Percentiles rank a stretch among this genome's conserved stretches.
Conservation (phyloP, 2,113 vertebrate genomes). For the Microcebus ravelobensis region DNA sequence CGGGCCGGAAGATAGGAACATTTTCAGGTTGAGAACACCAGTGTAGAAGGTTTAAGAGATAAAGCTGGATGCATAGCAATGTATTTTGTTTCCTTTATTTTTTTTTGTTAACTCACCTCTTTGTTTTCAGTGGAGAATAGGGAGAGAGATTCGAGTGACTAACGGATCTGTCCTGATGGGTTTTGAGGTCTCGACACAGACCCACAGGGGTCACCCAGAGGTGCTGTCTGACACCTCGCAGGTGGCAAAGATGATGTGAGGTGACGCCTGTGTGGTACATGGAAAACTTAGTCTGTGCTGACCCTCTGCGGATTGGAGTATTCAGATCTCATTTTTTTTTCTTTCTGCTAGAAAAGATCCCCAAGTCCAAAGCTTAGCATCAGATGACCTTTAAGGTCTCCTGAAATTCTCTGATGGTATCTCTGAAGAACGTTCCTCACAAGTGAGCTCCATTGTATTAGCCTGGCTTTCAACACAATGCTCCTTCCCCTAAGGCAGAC, state of each 20-base stretch:
- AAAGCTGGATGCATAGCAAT: background rate
- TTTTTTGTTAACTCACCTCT: background rate
- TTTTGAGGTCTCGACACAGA: background rate
- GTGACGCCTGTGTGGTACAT: rapidly evolving
- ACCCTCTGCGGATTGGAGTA: background rate
- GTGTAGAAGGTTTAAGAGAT: background rate
- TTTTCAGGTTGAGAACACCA: background rate
- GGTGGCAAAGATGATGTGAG: background rate
- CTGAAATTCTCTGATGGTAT: slow-evolving; percentile 26
- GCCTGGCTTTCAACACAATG: background rate
- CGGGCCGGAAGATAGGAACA: background rate
- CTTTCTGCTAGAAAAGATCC: slow-evolving; percentile 28
- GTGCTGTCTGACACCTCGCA: background rate
- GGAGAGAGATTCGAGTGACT: background rate
- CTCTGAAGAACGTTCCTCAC: background rate
- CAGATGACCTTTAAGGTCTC: background rate
- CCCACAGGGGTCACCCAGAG: background rate
- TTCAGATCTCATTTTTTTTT: background rate
- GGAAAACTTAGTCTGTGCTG: slow-evolving; percentile 2
- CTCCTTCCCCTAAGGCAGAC: slow-evolving; percentile 17
- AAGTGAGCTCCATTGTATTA: background rate
- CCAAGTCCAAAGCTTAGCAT: background rate
- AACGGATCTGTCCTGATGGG: background rate
- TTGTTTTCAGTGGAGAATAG: background rate
- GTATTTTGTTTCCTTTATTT: background rate